Percentiles rank a stretch among this genome's conserved stretches.
phyloP scores from a whole-genome alignment of 2,797 vertebrate species.

The Benthosema pterotum region DNA sequence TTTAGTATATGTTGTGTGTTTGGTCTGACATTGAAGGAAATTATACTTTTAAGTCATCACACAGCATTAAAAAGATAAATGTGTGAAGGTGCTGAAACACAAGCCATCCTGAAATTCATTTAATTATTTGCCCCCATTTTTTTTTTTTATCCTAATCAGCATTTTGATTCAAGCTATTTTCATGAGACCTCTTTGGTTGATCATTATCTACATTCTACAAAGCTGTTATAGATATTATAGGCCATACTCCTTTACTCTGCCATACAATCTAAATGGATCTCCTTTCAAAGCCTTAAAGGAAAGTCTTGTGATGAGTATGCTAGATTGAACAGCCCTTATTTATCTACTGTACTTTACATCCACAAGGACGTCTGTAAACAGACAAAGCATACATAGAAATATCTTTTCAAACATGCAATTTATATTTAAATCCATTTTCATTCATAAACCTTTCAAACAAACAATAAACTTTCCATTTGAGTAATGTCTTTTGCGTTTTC shows the following conservation, averaged over 20 bases:
- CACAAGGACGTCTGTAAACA: slow-evolving; percentile 63
- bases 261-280: slow-evolving; percentile 80
- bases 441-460: no score
- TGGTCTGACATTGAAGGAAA: slow-evolving; percentile 25
- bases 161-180: slow-evolving; percentile 76
- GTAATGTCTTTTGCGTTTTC: no score
- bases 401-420: slow-evolving; percentile 2
- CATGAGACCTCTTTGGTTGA: slow-evolving; percentile 78
- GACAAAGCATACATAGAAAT: slow-evolving; percentile 49
- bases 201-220: slow-evolving; percentile 82
- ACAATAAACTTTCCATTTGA: no score
- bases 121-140: slow-evolving; percentile 51
- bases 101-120: slow-evolving; percentile 55
- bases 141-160: slow-evolving; percentile 80
- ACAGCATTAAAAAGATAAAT: slow-evolving; percentile 29
- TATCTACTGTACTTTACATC: slow-evolving; percentile 51
- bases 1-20: slow-evolving; percentile 32
- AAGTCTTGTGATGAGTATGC: slow-evolving; percentile 60
- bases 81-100: slow-evolving; percentile 20
- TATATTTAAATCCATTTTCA: slow-evolving; percentile 12
- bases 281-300: slow-evolving; percentile 78
- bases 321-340: slow-evolving; percentile 59
- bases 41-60: slow-evolving; percentile 4
- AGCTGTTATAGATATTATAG: slow-evolving; percentile 74
- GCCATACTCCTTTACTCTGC: slow-evolving; percentile 72